These are phyloP conservation scores for Xiphorhynchus erythropygius DNA, from an alignment of 2,797 vertebrate species.

Conservation along the genomic window DNA sequence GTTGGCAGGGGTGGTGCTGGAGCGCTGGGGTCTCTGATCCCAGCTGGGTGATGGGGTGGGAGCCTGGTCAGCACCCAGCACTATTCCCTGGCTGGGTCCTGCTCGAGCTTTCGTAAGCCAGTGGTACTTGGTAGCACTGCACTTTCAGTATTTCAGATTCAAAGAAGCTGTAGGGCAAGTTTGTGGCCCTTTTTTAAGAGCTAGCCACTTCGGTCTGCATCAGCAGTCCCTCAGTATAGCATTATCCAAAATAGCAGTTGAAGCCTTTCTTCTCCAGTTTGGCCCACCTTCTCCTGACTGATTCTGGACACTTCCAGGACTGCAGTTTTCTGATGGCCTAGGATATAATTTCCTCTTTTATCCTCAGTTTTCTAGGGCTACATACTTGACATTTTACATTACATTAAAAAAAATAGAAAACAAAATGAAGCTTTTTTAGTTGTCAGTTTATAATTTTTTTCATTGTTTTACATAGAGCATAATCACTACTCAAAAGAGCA, in stretches of 20 bases:
- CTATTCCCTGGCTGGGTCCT: background rate
- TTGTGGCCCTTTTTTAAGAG: background rate
- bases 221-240: rapidly evolving
- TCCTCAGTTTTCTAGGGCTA: background rate
- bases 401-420: background rate
- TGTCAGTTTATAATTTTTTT: background rate
- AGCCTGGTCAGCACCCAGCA: rapidly evolving
- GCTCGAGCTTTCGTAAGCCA: rapidly evolving
- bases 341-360: background rate
- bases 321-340: background rate
- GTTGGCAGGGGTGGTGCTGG: rapidly evolving
- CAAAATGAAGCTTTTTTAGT: background rate
- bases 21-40: background rate
- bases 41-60: rapidly evolving
- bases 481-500: background rate
- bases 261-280: background rate
- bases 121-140: rapidly evolving
- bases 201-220: background rate
- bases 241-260: background rate
- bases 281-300: background rate
- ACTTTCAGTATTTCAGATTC: background rate
- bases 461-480: background rate
- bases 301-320: background rate
- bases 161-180: background rate
- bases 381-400: background rate